Evolutionary conservation across 2,113 vertebrate genomes (phyloP), one percentile per base, ranked within the genome.

Genomic region (Amblyornis subalaris): DNA sequence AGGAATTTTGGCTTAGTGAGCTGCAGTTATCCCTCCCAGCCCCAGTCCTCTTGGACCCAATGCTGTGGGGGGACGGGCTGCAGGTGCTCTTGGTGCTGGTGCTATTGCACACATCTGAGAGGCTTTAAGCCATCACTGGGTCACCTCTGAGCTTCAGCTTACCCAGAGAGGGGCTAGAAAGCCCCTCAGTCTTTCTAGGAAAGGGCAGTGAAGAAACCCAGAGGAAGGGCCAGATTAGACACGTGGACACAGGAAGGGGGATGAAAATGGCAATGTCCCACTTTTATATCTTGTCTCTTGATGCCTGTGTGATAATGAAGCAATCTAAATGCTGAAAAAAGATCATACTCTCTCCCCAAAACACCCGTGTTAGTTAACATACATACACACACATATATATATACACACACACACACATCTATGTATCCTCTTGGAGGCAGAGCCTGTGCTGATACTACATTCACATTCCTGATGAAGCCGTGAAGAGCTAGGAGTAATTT

Each of bases 231-330:
- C 25, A 33, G 35, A n/a, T 62, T 42, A 81, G 24, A 85, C 4
- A 20, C 6, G 47, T 0, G 0, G 51, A 61, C 35, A 48, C 4
- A 28, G 10, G 11, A 25, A 5, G 1, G 1, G 1, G 2, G 15
- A 12, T 8, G 0, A 10, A 2, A 73, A 62, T 14, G 21, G n/a
- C 72, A 73, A 23, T 9, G 14, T 47, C 47, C 23, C 9, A 20
- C 42, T 88, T 93, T 23, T 13, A 6, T 64, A 25, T 42, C 25
- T 65, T 61, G 13, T 51, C 28, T 80, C 51, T 42, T 45, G n/a
- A 36, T 57, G 74, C 36, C 72, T 45, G 10, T 45, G 25, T 79
- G 36, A 67, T 80, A 36, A 28, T 1, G 2, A 64, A 19, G 70
- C 26, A 66, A 73, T 26, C 26, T 45, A 80, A 76, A 85, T 17